A percentile compares a stretch with the other conserved stretches of the same genome.
Evolutionary conservation across 2,113 vertebrate species (phyloP).

Genomic region (Phaetusa simplex): DNA sequence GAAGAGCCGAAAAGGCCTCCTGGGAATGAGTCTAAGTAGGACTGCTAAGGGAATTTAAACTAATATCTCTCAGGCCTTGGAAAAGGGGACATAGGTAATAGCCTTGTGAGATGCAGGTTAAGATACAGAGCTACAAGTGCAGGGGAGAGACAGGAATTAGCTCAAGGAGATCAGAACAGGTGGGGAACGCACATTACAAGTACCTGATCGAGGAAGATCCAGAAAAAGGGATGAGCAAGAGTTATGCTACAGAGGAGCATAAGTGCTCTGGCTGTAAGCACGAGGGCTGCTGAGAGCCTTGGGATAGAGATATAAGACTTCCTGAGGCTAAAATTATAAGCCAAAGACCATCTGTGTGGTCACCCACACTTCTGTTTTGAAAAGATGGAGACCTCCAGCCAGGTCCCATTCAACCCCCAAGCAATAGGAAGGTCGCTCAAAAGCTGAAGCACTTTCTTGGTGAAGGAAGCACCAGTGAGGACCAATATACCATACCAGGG

Average conservation of each 20-base stretch:
- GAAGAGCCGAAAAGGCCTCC: neutral
- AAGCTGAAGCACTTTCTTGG: neutral
- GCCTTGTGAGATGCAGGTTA: neutral
- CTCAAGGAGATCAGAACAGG: neutral
- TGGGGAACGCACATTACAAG: neutral
- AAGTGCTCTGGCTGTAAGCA: neutral
- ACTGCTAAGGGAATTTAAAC: neutral
- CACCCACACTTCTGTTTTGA: neutral
- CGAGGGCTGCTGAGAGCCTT: neutral
- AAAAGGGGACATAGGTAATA: neutral
- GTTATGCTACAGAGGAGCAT: rapidly evolving
- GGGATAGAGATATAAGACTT: neutral
- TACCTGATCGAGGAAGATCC: neutral
- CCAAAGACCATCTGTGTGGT: neutral
- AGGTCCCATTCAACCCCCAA: neutral
- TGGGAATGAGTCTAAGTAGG: neutral
- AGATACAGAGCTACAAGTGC: neutral
- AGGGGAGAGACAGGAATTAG: neutral
- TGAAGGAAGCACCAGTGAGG: neutral
- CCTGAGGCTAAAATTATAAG: neutral
- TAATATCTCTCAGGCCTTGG: neutral
- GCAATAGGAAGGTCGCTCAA: neutral
- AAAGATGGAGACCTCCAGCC: neutral
- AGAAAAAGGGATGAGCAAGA: neutral
- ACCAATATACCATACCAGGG: neutral